Evolutionary conservation across 2,888 invertebrate genomes (phyloP), one percentile per base, ranked within the genome.

Genomic region (Pilophorus perplexus): DNA sequence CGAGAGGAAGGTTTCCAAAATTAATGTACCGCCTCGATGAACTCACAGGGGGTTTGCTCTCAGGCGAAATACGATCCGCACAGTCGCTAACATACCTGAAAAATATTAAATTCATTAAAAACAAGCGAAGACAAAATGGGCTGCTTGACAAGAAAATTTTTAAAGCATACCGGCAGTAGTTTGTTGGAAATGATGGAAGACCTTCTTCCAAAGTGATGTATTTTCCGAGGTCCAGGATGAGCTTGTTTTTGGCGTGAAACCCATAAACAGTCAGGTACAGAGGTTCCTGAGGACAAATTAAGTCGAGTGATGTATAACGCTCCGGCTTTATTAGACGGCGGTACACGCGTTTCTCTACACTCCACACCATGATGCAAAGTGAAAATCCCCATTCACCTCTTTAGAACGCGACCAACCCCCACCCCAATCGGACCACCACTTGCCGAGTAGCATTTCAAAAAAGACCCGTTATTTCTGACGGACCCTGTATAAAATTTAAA

Each of bases 1-100:
- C 12, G 5, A 3, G 12, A 3, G 37, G 2, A 10, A 54, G 20
- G 18, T 14, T 33, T 20, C 54, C 54, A n/a, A 54, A 54, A 14
- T 54, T 16, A 25, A 54, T 10, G 22, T 23, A 37, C 37, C 54
- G 14, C 33, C 10, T n/a, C 37, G 54, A 54, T 2, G 18, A 1
- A 14, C 37, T 54, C 8, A 54, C 37, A 16, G 37, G 28, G 3
- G 54, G 54, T 14, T 54, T 54, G 20, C 54, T 54, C 14, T 54
- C 37, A 1, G 37, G 16, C 3, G 22, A 6, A 6, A 54, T 33
- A n/a, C 2, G 5, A 12, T 6, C 28, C 1, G 54, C 16, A 14
- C 54, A 54, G 37, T 54, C 54, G 28, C 20, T 37, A 1, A 54
- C 12, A 14, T 54, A 54, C 20, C 54, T 54, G 8, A 3, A 48